phyloP scores from a whole-genome alignment of 2,113 vertebrate genomes.

The Australoheros scitulus region DNA sequence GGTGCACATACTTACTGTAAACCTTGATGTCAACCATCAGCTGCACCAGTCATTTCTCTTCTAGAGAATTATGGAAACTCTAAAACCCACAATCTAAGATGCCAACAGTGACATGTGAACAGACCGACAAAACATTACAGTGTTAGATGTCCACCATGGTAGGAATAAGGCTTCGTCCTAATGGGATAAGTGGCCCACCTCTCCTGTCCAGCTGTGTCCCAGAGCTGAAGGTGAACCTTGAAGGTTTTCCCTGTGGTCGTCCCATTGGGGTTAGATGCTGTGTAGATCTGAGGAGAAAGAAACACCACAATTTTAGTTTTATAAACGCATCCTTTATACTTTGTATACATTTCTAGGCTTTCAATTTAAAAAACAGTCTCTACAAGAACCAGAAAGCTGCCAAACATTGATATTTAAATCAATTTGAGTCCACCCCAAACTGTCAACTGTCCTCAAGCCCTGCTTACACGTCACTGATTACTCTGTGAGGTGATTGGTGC shows the following conservation, averaged over 20 bases:
- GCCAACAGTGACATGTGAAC: not conserved
- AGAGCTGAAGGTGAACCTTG: conserved; percentile 95
- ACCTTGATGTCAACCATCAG: not conserved
- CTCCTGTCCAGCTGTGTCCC: conserved; percentile 97
- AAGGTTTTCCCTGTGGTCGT: conserved; percentile 88
- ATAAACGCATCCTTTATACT: not conserved
- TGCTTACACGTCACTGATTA: no score
- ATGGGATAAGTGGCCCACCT: conserved; percentile 76
- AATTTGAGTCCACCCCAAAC: not conserved
- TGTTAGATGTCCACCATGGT: not conserved
- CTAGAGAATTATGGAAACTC: not conserved
- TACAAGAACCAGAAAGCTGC: no score
- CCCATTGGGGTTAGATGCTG: conserved; percentile 85
- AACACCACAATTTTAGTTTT: not conserved
- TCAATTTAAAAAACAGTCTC: not conserved
- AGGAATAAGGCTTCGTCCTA: not conserved
- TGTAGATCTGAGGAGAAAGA: conserved; percentile 82
- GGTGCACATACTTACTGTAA: not conserved
- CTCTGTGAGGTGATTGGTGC: not conserved
- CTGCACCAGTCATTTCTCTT: not conserved
- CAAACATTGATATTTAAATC: not conserved
- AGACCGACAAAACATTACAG: no score
- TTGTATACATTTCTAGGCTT: not conserved
- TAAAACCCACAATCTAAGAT: not conserved
- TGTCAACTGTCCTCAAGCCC: not conserved